Evolutionary conservation across 2,797 vertebrate species (phyloP), one percentile per base, ranked within the genome.

Genomic region (Pagetopsis macropterus): DNA sequence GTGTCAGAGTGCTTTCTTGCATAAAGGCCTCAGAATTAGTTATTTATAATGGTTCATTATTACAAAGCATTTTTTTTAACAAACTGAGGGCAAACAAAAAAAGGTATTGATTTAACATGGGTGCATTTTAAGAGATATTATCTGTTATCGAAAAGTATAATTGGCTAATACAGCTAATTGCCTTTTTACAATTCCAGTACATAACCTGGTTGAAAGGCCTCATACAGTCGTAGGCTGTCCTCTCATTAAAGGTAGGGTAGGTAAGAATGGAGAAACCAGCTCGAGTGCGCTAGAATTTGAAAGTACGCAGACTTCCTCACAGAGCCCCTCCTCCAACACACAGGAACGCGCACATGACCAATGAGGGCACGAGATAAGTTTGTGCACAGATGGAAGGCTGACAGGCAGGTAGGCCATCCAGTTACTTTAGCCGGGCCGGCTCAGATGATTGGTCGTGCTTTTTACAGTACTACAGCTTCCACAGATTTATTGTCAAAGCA

Each of bases 1-100:
- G 61, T 50, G 44, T 37, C 46, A 7, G 64, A 70, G 56, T 73
- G 68, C 59, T 74, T 74, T 76, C 44, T 78, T 69, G 72, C 73
- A 0, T 67, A 56, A 27, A 9, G 52, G 79, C 70, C 52, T 70
- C 54, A 17, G 59, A 67, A 72, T 54, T 51, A 27, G 4, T 23
- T 43, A 75, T 82, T 82, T 40, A 58, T 51, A 55, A 64, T 4
- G n/a, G 56, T 65, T 65, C 7, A 44, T 64, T 70, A 16, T 46
- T 60, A 48, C 19, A 65, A 54, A 62, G 43, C 17, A 13, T 6
- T 57, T 10, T 33, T 64, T 57, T 16, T 17, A 3, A 23, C 12
- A 49, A 63, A 65, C n/a, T 13, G n/a, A 46, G 52, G 17, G 14
- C 6, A 66, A 48, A 43, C 55, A 31, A 40, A 19, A 10, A 46